Base-by-base conservation (phyloP, 2,888 invertebrate species). In the Apamea sordens region DNA sequence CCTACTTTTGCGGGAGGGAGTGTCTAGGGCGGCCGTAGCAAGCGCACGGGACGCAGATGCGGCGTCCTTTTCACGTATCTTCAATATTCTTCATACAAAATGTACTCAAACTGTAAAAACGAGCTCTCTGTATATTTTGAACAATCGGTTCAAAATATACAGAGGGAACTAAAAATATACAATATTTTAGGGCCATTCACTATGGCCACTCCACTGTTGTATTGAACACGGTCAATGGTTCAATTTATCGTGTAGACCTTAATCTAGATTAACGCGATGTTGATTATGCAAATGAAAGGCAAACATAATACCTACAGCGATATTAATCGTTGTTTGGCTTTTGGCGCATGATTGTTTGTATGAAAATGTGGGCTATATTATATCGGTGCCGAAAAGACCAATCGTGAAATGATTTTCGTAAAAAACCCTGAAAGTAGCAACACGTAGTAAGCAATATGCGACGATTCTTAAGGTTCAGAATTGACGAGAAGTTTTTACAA, bases 261-360 rank as follows among this genome's bases (percentile, higher is more conserved):
- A 81, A 86, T 85, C 75, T 75, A 86, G 77, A 84, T 79, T 84
- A 72, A 84, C 56, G 56, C 47, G 44, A 56, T 74, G 71, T 69
- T 77, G 79, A 75, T 77, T 86, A 83, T 85, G 75, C 53, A 83
- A 85, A 85, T 79, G 69, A 63, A 64, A 73, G 59, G 74, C 41
- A 53, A 78, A 79, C 56, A 71, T 24, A 53, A 44, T 41, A 53
- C 47, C 47, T 13, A 47, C 77, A 53, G 61, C 67, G 77, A 61
- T 77, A 61, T 67, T 67, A 53, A 83, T 68, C 44, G 28, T 28
- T 77, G 77, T 36, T 80, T 68, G 67, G n/a, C 61, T 76, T 53
- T 44, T 59, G 32, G 32, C 24, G 41, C 32, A 67, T 50, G 65
- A 41, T 64, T 64, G 15, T 79, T 59, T n/a, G 74, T 44, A 50